Evolutionary conservation across 2,888 invertebrate species (phyloP).

Genomic region (Epinotia ramella): DNA sequence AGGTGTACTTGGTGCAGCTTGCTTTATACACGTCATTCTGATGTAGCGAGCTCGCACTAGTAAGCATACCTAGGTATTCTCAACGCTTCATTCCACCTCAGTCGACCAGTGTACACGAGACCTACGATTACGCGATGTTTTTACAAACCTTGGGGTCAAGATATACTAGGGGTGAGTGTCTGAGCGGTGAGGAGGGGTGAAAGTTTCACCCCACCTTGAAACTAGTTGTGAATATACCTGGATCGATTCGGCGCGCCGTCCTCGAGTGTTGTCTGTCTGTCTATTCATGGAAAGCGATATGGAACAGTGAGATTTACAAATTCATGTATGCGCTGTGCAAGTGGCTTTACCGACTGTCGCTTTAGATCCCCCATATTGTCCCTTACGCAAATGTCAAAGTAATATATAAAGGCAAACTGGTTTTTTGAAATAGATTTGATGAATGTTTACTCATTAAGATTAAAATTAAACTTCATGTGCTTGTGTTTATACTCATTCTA

Average conservation of each 20-base stretch:
- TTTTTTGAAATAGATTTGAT: too few relatives aligned
- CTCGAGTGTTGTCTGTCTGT: constrained; percentile 19
- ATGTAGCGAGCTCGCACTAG: neutral
- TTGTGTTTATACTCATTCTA: neutral
- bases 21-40: neutral
- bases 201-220: neutral
- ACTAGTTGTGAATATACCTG: constrained; percentile 8
- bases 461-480: neutral
- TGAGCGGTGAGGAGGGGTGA: neutral
- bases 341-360: neutral
- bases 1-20: neutral
- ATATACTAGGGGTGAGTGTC: neutral
- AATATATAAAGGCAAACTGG: too few relatives aligned
- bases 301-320: neutral
- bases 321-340: neutral
- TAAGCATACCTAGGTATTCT: neutral
- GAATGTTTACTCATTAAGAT: neutral
- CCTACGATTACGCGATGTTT: neutral
- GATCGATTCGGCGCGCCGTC: constrained; percentile 36
- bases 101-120: neutral
- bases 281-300: neutral
- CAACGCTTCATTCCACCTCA: neutral
- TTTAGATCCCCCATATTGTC: too few relatives aligned
- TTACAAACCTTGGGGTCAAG: neutral
- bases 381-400: too few relatives aligned